Base-by-base conservation (phyloP, 2,113 vertebrate species). In the Chamaetylas fuelleborni region DNA sequence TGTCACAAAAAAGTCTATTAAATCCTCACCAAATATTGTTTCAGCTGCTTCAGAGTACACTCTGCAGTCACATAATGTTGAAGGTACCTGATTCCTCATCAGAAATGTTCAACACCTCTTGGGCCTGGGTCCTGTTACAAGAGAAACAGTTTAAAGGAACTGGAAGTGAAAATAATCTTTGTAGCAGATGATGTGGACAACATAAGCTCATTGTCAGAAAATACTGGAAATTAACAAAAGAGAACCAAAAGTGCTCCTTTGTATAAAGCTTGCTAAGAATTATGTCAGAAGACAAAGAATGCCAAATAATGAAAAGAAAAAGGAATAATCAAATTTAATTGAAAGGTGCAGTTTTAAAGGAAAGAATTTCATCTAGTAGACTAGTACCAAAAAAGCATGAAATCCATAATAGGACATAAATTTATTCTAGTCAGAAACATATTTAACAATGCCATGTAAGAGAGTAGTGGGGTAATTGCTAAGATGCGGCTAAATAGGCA, bases 91-190 rank as follows among this genome's bases (percentile, higher is more conserved):
- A 94, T 83, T 94, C 88, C 88, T 90, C 92, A 70, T 73, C 85
- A 90, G 90, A 70, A 95, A 93, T 57, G 64, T 67, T 93, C 85
- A 78, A 48, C 79, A 92, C 71, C 94, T 95, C 86, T 47, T 69
- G 79, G 47, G 76, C 73, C 72, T 67, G 79, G 79, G 67, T 94
- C 64, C 80, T 93, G 67, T 94, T 96, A 95, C 92, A 96, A 96
- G n/a, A 96, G 76, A 96, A 97, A 95, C 80, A 95, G 40, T 60
- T 88, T 71, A 73, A 96, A 96, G 93, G 94, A 96, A 81, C 71
- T 92, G 71, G 47, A 94, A 95, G 60, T 78, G 60, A 96, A 96
- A 93, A 96, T 95, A 88, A 93, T 94, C 95, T 88, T 88, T 93
- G 60, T 34, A 90, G 60, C 88, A 96, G 85, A 93, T 81, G 79